These are phyloP conservation scores for Cylloceria caligata DNA, from an alignment of 2,888 invertebrate species.

Conservation along the genomic window DNA sequence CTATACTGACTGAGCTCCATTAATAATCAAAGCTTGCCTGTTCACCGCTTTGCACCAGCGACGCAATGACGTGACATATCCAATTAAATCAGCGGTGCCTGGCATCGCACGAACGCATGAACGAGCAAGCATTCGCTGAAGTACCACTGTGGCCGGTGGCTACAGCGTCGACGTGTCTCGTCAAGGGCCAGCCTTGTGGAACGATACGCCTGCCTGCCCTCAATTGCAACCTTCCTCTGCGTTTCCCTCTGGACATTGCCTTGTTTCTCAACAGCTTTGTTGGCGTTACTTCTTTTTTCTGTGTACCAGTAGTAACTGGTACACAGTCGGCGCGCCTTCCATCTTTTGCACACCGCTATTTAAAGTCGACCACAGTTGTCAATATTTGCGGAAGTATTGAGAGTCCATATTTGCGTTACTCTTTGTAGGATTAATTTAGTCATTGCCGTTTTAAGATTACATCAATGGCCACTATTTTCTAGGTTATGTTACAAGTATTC, in stretches of 20 bases:
- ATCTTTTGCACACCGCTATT: background rate
- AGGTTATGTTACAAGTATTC: background rate
- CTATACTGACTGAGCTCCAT: conserved; percentile 6
- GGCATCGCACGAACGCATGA: conserved; percentile 54
- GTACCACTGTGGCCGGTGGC: conserved; percentile 21
- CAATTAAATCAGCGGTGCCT: conserved; percentile 54
- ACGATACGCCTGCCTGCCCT: conserved; percentile 13
- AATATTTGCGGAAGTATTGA: background rate
- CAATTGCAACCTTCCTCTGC: background rate
- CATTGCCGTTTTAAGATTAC: background rate
- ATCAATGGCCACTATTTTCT: background rate
- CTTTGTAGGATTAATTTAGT: background rate
- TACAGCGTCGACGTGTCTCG: conserved; percentile 36
- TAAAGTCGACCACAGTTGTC: background rate
- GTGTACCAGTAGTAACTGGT: too few species aligned
- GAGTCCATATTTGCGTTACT: background rate
- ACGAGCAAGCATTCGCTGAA: conserved; percentile 33
- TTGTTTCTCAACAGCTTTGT: background rate
- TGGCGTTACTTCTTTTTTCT: background rate
- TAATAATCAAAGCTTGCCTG: conserved; percentile 49
- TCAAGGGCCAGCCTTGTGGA: conserved; percentile 27
- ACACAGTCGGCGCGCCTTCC: too few species aligned
- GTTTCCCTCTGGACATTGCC: background rate
- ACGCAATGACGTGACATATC: conserved; percentile 51
- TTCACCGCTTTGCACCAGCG: conserved; percentile 17